Evolutionary conservation across 2,797 vertebrate species (phyloP).

Genomic region (Pteropus rufus): DNA sequence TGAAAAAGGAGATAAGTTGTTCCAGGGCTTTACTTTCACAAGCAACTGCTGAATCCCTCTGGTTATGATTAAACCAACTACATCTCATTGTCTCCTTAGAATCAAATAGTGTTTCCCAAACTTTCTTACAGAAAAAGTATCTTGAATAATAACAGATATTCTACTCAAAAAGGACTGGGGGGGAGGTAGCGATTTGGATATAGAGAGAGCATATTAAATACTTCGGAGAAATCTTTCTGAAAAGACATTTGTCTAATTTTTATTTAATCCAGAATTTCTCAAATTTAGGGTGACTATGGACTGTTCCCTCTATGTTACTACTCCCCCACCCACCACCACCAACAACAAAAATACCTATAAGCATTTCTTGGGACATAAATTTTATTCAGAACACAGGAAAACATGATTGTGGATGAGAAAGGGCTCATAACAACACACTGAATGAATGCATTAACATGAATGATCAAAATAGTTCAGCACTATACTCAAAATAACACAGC

Average conservation of each 20-base stretch:
- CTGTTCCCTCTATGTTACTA: not conserved
- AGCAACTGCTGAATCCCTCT: conserved; percentile 49
- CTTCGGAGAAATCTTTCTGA: not conserved
- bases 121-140: not conserved
- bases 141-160: conserved; percentile 17
- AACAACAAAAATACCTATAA: not conserved
- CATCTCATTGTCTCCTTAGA: conserved; percentile 42
- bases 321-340: too few relatives aligned
- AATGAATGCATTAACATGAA: conserved; percentile 38
- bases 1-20: conserved; percentile 19
- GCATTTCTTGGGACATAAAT: not conserved
- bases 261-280: conserved; percentile 29
- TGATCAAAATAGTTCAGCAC: conserved; percentile 52
- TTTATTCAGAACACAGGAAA: not conserved
- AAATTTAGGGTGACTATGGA: not conserved
- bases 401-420: not conserved
- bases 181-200: not conserved
- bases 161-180: not conserved
- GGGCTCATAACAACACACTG: not conserved
- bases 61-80: conserved; percentile 47
- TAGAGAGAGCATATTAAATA: not conserved
- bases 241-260: not conserved
- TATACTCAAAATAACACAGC: conserved; percentile 47
- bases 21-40: conserved; percentile 32
- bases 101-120: conserved; percentile 5